Conservation (phyloP, 1,140 invertebrate genomes). For the Drosophila funebris region DNA sequence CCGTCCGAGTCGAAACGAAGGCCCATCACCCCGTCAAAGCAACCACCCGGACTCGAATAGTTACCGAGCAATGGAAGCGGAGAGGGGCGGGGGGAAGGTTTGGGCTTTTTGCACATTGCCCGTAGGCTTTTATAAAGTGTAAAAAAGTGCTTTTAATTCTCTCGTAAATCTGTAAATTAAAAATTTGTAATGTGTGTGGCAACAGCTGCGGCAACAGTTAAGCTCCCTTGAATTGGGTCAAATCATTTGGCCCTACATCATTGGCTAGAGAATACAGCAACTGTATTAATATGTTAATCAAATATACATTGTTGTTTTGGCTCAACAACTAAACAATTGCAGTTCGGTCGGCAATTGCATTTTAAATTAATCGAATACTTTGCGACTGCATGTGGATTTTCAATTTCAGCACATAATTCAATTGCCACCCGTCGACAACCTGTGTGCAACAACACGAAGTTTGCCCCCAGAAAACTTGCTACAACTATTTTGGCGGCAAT, state of each 20-base stretch:
- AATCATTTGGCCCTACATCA: slow-evolving; percentile 1
- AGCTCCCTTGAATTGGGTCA: slow-evolving; percentile 9
- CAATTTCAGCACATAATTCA: slow-evolving; percentile 58
- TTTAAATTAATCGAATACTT: slow-evolving; percentile 18
- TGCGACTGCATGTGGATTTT: slow-evolving; percentile 37
- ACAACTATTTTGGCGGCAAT: slow-evolving; percentile 46
- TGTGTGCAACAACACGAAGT: slow-evolving; percentile 2
- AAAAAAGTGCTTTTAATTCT: slow-evolving; percentile 26
- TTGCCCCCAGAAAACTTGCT: slow-evolving; percentile 18
- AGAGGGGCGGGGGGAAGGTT: neutral
- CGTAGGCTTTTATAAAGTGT: slow-evolving; percentile 26
- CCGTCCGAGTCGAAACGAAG: slow-evolving; percentile 30
- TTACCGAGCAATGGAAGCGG: slow-evolving; percentile 3
- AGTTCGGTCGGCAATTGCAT: neutral
- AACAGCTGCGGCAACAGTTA: slow-evolving; percentile 51
- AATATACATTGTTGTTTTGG: slow-evolving; percentile 41
- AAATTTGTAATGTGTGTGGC: slow-evolving; percentile 49
- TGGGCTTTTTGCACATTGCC: slow-evolving; percentile 13
- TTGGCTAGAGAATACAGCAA: neutral
- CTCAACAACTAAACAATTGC: slow-evolving; percentile 26
- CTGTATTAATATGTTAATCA: slow-evolving; percentile 4
- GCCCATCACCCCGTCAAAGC: slow-evolving; percentile 20
- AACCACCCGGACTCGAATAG: slow-evolving; percentile 46
- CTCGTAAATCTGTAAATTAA: slow-evolving; percentile 24
- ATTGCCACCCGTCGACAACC: slow-evolving; percentile 56